Conservation (phyloP, 2,113 vertebrate genomes). For the Canis aureus region DNA sequence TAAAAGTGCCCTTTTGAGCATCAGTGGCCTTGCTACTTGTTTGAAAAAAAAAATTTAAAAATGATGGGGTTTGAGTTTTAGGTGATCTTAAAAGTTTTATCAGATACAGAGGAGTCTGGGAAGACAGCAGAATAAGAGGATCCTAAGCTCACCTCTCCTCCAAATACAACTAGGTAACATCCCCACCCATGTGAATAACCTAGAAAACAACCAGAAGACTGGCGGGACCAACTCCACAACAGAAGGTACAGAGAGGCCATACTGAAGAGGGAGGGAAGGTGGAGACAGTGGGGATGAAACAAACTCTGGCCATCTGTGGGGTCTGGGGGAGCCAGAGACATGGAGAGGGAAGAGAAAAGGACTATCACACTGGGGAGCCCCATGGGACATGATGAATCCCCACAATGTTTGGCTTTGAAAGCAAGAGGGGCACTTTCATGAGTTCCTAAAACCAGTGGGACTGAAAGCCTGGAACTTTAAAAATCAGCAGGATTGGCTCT, state of each 20-base stretch:
- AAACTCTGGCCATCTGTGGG: background rate
- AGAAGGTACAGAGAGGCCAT: background rate
- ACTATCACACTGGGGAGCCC: background rate
- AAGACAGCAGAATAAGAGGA: background rate
- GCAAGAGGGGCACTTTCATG: background rate
- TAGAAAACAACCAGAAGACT: background rate
- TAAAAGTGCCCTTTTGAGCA: background rate
- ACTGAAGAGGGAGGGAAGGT: background rate
- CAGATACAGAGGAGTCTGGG: background rate
- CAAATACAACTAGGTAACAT: background rate
- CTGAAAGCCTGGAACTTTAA: background rate
- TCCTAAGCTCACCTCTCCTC: background rate
- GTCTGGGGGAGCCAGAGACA: background rate
- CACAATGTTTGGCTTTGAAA: background rate
- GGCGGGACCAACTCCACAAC: background rate
- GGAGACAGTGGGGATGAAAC: background rate
- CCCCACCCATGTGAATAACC: background rate
- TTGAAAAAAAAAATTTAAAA: background rate
- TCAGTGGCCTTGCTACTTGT: background rate
- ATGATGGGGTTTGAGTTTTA: background rate
- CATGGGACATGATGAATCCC: background rate
- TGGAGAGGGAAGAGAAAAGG: background rate
- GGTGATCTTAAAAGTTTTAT: background rate
- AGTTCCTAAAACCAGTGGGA: background rate
- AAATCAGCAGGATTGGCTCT: background rate